phyloP scores from a whole-genome alignment of 2,888 invertebrate genomes.

The Drosophila kambysellisi region DNA sequence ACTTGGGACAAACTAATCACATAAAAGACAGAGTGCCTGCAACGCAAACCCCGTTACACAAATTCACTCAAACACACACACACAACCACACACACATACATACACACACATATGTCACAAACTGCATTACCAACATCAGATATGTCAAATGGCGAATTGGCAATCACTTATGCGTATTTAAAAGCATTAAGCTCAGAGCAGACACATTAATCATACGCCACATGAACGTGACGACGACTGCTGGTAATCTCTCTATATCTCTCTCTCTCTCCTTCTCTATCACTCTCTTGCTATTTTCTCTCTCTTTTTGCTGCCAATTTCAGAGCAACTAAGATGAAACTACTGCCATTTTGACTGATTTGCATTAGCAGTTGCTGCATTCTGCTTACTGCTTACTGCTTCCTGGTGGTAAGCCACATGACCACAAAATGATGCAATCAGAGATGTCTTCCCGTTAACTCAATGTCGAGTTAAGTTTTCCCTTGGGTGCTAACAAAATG shows the following conservation, averaged over 20 bases:
- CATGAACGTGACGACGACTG: conserved; percentile 39
- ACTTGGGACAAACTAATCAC: conserved; percentile 41
- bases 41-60: neutral
- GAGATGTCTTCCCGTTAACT: conserved; percentile 11
- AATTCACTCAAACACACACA: neutral
- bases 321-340: conserved; percentile 10
- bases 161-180: conserved; percentile 58
- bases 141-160: conserved; percentile 27
- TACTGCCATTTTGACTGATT: conserved; percentile 53
- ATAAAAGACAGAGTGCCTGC: conserved; percentile 31
- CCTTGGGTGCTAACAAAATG: neutral
- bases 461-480: neutral
- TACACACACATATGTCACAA: conserved; percentile 4
- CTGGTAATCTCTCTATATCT: conserved; percentile 37
- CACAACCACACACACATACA: neutral
- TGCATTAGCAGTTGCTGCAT: conserved; percentile 29
- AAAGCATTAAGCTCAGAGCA: conserved; percentile 55
- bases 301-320: conserved; percentile 18
- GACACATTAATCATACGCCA: conserved; percentile 67
- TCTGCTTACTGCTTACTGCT: conserved; percentile 7
- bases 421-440: conserved; percentile 54
- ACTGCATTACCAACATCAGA: conserved; percentile 38
- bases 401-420: neutral
- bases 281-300: conserved; percentile 17
- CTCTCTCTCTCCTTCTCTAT: neutral